phyloP scores from a whole-genome alignment of 1,140 invertebrate genomes.

The Lanistes nyassanus region DNA sequence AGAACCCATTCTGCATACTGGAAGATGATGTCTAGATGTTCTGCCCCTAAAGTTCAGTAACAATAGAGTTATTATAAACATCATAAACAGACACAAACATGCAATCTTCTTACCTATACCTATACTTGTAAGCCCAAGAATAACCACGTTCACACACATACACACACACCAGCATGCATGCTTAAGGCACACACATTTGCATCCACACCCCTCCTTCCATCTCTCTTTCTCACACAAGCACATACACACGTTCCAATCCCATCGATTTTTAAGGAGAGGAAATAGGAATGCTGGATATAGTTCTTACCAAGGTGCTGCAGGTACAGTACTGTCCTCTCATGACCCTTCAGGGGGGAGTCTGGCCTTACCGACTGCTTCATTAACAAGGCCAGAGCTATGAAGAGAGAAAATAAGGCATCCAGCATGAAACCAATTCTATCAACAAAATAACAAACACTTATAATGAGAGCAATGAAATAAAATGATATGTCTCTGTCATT shows the following conservation, averaged over 20 bases:
- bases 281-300: background rate
- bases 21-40: constrained; percentile 91
- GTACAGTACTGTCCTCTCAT: constrained; percentile 88
- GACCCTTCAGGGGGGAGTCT: constrained; percentile 83
- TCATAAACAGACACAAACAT: too few species aligned
- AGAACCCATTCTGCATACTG: constrained; percentile 96
- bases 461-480: background rate
- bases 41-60: constrained; percentile 70
- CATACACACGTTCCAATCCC: too few species aligned
- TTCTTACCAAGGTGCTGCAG: constrained; percentile 85
- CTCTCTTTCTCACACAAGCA: too few species aligned
- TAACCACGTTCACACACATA: too few species aligned
- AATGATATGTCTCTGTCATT: too few species aligned
- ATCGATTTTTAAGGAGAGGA: too few species aligned
- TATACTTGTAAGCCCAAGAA: too few species aligned
- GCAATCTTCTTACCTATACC: too few species aligned
- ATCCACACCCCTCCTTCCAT: too few species aligned
- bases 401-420: constrained; percentile 19
- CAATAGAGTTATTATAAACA: too few species aligned
- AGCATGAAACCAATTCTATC: background rate
- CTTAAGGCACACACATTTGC: too few species aligned
- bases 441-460: background rate
- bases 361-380: constrained; percentile 81
- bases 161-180: too few species aligned
- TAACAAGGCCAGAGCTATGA: constrained; percentile 84